Percentiles rank a stretch among this genome's conserved stretches.
These are phyloP conservation scores for Ceyx melanurus DNA, from an alignment of 2,113 vertebrate genomes.

Conservation along the genomic window DNA sequence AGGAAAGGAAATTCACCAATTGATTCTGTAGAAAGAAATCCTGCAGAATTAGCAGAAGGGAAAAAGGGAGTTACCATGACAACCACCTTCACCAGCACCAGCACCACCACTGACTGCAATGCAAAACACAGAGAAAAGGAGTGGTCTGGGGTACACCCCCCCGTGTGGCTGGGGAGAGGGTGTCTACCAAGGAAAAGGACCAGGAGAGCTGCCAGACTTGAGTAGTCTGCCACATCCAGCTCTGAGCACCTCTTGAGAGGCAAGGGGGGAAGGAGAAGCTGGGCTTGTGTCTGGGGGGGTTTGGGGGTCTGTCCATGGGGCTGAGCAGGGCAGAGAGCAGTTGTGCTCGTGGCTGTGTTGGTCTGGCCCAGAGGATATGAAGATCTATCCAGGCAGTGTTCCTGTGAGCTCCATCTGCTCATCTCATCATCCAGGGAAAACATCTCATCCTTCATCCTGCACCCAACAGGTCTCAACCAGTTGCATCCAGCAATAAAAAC, in stretches of 20 bases:
- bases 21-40: neutral
- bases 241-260: neutral
- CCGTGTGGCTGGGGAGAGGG: neutral
- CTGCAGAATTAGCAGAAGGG: conserved; percentile 52
- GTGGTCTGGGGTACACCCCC: neutral
- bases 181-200: neutral
- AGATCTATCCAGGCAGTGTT: fast-evolving
- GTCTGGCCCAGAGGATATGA: neutral
- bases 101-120: neutral
- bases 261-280: neutral
- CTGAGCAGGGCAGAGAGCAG: neutral
- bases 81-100: conserved; percentile 37
- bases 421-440: fast-evolving
- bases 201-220: neutral
- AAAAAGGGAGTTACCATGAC: conserved; percentile 64
- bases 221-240: fast-evolving
- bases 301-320: too few species aligned
- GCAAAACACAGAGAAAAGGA: neutral
- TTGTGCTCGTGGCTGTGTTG: neutral
- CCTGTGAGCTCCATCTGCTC: fast-evolving
- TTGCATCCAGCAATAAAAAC: neutral
- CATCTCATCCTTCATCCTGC: neutral
- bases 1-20: neutral
- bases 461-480: neutral
- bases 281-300: neutral